Evolutionary conservation across 2,113 vertebrate species (phyloP).

Genomic region (Stigmatopora argus): DNA sequence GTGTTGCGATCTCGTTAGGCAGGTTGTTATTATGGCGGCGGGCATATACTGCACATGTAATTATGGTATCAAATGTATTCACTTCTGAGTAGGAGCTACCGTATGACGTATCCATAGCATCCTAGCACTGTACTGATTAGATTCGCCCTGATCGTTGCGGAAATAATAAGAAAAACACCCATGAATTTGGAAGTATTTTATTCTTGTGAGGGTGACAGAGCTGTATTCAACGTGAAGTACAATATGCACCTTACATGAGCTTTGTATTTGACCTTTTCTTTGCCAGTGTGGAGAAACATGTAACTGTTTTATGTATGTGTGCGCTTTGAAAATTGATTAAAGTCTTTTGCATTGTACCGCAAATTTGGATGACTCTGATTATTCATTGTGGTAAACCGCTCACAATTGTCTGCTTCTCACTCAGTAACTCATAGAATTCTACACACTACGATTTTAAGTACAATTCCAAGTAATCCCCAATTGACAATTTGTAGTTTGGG

Average conservation of each 20-base stretch:
- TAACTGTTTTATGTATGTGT: constrained; percentile 80
- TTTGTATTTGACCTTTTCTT: constrained; percentile 75
- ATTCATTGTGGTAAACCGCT: constrained; percentile 40
- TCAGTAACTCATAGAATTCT: constrained; percentile 5
- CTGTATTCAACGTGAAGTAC: constrained; percentile 74
- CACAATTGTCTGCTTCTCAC: constrained; percentile 15
- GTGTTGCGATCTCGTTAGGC: constrained; percentile 44
- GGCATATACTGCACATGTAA: constrained; percentile 67
- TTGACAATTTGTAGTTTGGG: not conserved
- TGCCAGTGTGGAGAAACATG: constrained; percentile 75
- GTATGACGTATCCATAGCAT: constrained; percentile 66
- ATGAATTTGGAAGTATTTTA: constrained; percentile 44
- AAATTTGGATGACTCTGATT: constrained; percentile 69
- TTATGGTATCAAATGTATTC: constrained; percentile 71
- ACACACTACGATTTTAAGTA: not conserved
- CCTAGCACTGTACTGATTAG: constrained; percentile 73
- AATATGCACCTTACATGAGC: constrained; percentile 77
- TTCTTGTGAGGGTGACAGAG: constrained; percentile 62
- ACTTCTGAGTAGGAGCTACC: constrained; percentile 68
- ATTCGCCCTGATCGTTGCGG: constrained; percentile 63
- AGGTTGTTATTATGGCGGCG: constrained; percentile 58
- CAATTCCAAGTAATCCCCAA: not conserved
- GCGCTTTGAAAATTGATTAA: constrained; percentile 79
- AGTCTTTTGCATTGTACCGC: constrained; percentile 78
- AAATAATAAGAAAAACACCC: constrained; percentile 23